Percentiles rank a stretch among this genome's conserved stretches.
Evolutionary conservation across 1,140 invertebrate genomes (phyloP).

Genomic region (Drosophila rhopaloa): DNA sequence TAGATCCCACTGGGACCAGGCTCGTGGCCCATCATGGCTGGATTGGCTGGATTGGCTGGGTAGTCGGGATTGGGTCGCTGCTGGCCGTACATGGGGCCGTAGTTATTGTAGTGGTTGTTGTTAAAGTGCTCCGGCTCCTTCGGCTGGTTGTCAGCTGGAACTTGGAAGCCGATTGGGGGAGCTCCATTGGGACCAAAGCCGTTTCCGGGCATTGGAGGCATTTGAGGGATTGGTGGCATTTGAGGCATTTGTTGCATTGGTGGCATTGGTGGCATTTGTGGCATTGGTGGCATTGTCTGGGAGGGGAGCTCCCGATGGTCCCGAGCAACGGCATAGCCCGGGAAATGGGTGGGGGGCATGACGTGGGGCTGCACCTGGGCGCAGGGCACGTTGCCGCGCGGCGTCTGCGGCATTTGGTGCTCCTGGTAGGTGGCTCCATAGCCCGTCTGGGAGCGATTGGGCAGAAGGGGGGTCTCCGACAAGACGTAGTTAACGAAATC

Average conservation of each 20-base stretch:
- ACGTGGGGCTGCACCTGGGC: conserved; percentile 1
- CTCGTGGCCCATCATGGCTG: not conserved
- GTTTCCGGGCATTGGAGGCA: not conserved
- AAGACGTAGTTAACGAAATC: conserved; percentile 20
- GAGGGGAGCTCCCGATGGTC: not conserved
- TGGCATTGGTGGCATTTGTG: not conserved
- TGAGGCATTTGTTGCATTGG: not conserved
- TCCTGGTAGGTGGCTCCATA: not conserved
- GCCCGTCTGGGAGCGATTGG: not conserved
- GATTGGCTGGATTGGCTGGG: not conserved
- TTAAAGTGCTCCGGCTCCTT: not conserved
- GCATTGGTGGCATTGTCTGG: not conserved
- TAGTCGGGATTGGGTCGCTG: not conserved
- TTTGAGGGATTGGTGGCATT: not conserved
- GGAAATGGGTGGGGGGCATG: not conserved
- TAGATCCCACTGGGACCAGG: not conserved
- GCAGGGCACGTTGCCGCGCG: not conserved
- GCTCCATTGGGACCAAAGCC: not conserved
- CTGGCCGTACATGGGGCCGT: not conserved
- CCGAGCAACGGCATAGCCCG: not conserved
- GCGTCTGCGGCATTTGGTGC: not conserved
- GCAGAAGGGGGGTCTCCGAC: not conserved
- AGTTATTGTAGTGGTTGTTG: not conserved
- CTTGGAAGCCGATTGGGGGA: too few relatives aligned
- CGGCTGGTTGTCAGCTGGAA: too few relatives aligned